Conservation (phyloP, 2,113 vertebrate genomes). For the Mirounga angustirostris region DNA sequence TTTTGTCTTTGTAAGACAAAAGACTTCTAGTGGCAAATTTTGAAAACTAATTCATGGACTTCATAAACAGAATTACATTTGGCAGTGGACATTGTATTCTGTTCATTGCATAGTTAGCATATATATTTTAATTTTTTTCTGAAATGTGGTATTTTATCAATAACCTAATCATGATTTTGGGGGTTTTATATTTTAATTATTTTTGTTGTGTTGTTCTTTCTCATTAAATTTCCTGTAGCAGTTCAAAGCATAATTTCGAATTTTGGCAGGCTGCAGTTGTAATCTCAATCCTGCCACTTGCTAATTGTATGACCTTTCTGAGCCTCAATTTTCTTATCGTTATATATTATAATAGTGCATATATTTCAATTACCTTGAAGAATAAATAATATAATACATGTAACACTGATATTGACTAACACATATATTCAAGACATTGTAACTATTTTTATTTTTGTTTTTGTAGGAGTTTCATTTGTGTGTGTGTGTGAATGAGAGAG, state of each 20-base stretch:
- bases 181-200: not conserved
- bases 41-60: slow-evolving; percentile 71
- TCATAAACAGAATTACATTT: not conserved
- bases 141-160: not conserved
- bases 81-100: not conserved
- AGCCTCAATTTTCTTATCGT: not conserved
- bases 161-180: not conserved
- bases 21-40: slow-evolving; percentile 77
- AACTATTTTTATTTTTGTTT: slow-evolving; percentile 20
- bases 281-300: not conserved
- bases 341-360: not conserved
- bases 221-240: not conserved
- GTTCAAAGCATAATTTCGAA: not conserved
- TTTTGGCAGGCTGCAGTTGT: not conserved
- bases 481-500: not conserved
- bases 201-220: not conserved
- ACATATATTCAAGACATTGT: not conserved
- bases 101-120: not conserved
- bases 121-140: slow-evolving; percentile 33
- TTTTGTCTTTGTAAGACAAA: slow-evolving; percentile 77
- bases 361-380: not conserved
- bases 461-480: not conserved
- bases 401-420: not conserved
- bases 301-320: not conserved
- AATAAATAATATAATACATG: not conserved